Percentiles rank a stretch among this genome's conserved stretches.
Conservation (phyloP, 2,888 invertebrate species). For the Noctua janthina region DNA sequence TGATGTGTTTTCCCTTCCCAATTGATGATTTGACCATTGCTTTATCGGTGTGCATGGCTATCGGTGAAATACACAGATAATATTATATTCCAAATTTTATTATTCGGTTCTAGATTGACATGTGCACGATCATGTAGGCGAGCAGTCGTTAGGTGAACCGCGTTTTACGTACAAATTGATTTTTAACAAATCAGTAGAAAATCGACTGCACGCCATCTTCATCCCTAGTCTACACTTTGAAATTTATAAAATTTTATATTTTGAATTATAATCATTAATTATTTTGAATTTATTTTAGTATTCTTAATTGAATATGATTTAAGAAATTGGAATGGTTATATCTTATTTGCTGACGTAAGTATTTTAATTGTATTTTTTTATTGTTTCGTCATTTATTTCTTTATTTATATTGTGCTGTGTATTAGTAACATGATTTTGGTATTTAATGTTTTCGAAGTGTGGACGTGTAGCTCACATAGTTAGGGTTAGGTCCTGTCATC, state of each 20-base stretch:
- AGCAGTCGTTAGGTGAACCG: constrained; percentile 80
- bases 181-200: constrained; percentile 63
- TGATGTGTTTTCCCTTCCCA: constrained; percentile 77
- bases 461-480: constrained; percentile 82
- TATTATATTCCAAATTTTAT: constrained; percentile 78
- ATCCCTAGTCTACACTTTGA: constrained; percentile 87
- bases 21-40: constrained; percentile 76
- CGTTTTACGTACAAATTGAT: constrained; percentile 50
- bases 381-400: constrained; percentile 33
- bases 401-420: constrained; percentile 49
- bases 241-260: constrained; percentile 60
- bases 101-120: constrained; percentile 76
- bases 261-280: constrained; percentile 8
- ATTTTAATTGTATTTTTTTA: constrained; percentile 45
- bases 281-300: constrained; percentile 43
- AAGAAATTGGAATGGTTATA: constrained; percentile 39
- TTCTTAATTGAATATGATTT: constrained; percentile 45
- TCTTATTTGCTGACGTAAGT: constrained; percentile 55
- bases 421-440: constrained; percentile 41
- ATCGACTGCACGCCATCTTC: constrained; percentile 84
- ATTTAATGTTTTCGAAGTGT: constrained; percentile 83
- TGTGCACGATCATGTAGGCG: constrained; percentile 83
- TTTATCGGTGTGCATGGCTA: constrained; percentile 88
- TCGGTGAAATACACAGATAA: constrained; percentile 76
- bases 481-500: constrained; percentile 80